Base-by-base conservation (phyloP, 2,113 vertebrate genomes). In the Lophius piscatorius region DNA sequence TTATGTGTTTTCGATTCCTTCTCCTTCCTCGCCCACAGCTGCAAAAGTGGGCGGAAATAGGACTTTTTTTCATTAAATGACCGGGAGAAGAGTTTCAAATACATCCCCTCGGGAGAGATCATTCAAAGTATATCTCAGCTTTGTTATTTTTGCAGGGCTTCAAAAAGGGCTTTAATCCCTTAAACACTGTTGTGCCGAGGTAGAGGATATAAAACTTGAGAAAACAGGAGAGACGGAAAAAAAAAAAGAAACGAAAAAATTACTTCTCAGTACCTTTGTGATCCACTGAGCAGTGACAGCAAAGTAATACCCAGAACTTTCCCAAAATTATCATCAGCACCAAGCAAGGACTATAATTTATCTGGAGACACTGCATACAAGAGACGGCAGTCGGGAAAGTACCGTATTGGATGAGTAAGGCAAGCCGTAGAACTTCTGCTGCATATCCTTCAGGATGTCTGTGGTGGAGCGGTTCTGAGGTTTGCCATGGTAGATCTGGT, bases 401-500 rank as follows among this genome's bases (percentile, higher is more conserved):
- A 98, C 97, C 29, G 97, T 99, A 46, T 97, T 94, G 33, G 93
- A 88, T 13, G 93, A 89, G 0, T 98, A 95, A 0, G 96, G 94
- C 56, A 99, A 75, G 33, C 94, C 94, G 8, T 98, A 99, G 84
- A 94, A 92, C 34, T 91, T 92, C 70, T 95, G 92, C 80, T 99
- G 97, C 8, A 93, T 93, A 68, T 97, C 94, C 74, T 91, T 91
- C 70, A 99, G 89, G 84, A 96, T 92, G 31, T 96, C 95, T n/a
- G 95, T 98, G 56, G 94, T 97, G 46, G 95, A 94, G 23, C 63
- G 81, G 63, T 81, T 89, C 46, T 94, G 95, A 39, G 96, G 94
- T 74, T 90, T 82, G 35, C 94, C 81, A 6, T 99, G 97, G 85
- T 98, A 99, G 68, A 97, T 91, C 79, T 98, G 97, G 86, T 99